A percentile compares a stretch with the other conserved stretches of the same genome.
Conservation (phyloP, 1,140 invertebrate genomes). For the Arctopsyche grandis region DNA sequence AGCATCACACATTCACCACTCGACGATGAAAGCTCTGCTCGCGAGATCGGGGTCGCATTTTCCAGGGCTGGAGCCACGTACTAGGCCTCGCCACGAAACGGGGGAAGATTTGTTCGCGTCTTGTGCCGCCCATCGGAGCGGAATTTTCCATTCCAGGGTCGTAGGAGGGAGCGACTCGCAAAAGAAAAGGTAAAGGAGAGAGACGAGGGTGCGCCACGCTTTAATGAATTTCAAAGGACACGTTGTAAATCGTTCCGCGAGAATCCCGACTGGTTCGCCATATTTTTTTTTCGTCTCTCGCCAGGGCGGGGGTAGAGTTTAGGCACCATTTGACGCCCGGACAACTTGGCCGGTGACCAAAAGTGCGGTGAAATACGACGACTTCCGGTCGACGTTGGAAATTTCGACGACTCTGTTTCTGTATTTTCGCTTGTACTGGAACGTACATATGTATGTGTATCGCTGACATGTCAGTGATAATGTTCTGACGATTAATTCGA, state of each 20-base stretch:
- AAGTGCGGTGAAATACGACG: conserved; percentile 13
- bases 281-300: not conserved
- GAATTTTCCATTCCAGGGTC: conserved; percentile 45
- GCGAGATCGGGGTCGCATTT: not conserved
- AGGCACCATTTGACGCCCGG: conserved; percentile 33
- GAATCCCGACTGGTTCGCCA: not conserved
- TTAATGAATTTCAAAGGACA: conserved; percentile 53
- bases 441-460: too few relatives aligned
- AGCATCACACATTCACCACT: too few relatives aligned
- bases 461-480: too few relatives aligned
- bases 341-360: conserved; percentile 45
- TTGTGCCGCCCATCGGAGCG: conserved; percentile 48
- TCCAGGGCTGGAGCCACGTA: not conserved
- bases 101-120: conserved; percentile 53
- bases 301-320: not conserved
- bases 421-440: not conserved
- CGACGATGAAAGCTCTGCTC: too few relatives aligned
- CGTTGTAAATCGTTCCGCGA: conserved; percentile 48
- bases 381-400: not conserved
- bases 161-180: not conserved
- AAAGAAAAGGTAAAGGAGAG: conserved; percentile 47
- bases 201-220: conserved; percentile 49
- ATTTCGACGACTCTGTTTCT: not conserved
- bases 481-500: too few relatives aligned
- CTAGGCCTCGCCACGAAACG: not conserved